These are phyloP conservation scores for Diaprepes abbreviatus DNA, from an alignment of 2,888 invertebrate species.

Conservation along the genomic window DNA sequence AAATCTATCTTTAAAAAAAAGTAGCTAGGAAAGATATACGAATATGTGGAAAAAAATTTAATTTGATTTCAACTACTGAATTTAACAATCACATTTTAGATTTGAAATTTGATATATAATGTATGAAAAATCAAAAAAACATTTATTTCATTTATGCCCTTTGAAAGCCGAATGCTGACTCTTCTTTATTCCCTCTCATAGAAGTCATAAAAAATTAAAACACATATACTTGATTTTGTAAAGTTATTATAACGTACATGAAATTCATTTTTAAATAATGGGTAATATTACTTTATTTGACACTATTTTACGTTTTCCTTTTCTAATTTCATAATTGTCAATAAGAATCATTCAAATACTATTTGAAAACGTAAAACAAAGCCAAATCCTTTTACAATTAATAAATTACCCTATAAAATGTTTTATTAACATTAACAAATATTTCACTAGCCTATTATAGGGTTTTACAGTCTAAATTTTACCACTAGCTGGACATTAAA, in stretches of 20 bases:
- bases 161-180: too few species aligned
- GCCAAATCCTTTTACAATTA: neutral
- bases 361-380: neutral
- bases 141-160: too few species aligned
- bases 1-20: too few species aligned
- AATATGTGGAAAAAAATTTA: too few species aligned
- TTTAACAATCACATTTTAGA: too few species aligned
- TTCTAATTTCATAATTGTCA: neutral
- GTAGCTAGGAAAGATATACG: too few species aligned
- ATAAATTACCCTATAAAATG: neutral
- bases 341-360: neutral
- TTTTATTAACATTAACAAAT: slow-evolving; percentile 6
- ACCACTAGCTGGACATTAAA: neutral
- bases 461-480: neutral
- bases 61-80: too few species aligned
- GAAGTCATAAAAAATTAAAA: slow-evolving; percentile 22
- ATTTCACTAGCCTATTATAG: slow-evolving; percentile 12
- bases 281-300: neutral
- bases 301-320: neutral
- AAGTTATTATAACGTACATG: slow-evolving; percentile 32
- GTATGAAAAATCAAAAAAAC: too few species aligned
- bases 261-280: slow-evolving; percentile 1
- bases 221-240: slow-evolving; percentile 27
- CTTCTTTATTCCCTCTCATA: too few species aligned
- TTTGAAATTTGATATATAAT: too few species aligned